Base-by-base conservation (phyloP, 2,113 vertebrate genomes). In the Vireo altiloquus region DNA sequence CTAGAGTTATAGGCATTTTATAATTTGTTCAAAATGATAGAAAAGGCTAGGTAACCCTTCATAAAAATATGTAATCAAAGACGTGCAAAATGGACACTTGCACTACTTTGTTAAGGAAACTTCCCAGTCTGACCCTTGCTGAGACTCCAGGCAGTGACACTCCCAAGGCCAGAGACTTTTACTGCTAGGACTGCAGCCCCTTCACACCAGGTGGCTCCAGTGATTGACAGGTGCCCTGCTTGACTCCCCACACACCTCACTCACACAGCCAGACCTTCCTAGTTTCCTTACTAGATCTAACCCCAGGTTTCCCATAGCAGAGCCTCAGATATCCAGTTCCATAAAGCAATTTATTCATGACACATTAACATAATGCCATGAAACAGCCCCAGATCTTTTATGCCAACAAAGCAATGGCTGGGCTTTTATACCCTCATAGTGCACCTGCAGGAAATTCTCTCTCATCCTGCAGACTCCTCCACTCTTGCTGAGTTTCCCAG, bases 161-260 rank as follows among this genome's bases (percentile, higher is more conserved):
- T 27, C 20, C 17, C 20, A 46, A 47, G 21, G 11, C 11, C 33
- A 53, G 53, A 59, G 39, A 44, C 5, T 66, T 37, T 33, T 30
- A 25, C 20, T 22, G 11, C 9, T 60, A n/a, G 13, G 5, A 31
- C 9, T 2, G 4, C 40, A 82, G 16, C 23, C 20, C 4, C 9
- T 53, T 46, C n/a, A 52, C 13, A 53, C 3, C 0, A 0, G 6
- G 2, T 11, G 20, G 27, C 33, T 74, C 52, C 19, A 52, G 33
- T 10, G 60, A n/a, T 6, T 13, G 18, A 28, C 22, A 28, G 19
- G 18, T 44, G 14, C 25, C 31, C 27, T 50, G 23, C 37, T 27
- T 30, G 46, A 18, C 23, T 39, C 24, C 11, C 16, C 23, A 21
- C 28, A 18, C 23, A 44, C 27, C 3, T 31, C 69, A 39, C 24